A percentile compares a stretch with the other conserved stretches of the same genome.
These are phyloP conservation scores for Brachionus manjavacas DNA, from an alignment of 1,140 invertebrate genomes.

Conservation along the genomic window DNA sequence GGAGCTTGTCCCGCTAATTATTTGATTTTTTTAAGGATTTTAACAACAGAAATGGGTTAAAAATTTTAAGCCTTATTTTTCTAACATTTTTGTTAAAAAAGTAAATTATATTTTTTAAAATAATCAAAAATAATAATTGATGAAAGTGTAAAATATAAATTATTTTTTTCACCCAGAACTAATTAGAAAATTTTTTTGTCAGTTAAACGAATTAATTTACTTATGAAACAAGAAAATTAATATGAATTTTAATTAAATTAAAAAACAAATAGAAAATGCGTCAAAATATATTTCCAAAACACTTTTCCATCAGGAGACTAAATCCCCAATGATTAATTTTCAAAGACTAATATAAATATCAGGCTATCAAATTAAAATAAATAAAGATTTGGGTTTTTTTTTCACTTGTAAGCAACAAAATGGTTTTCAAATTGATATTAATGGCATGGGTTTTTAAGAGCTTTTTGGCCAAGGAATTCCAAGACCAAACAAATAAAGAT, in stretches of 20 bases:
- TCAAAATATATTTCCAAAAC: background rate
- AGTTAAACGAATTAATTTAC: background rate
- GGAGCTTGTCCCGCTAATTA: too few species aligned
- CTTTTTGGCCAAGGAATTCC: background rate
- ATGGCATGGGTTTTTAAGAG: background rate
- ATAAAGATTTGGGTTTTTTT: background rate
- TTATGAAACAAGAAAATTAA: background rate
- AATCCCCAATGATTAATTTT: background rate
- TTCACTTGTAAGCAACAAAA: background rate
- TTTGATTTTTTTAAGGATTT: too few species aligned
- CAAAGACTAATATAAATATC: background rate
- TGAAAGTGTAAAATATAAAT: too few species aligned
- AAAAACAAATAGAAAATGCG: background rate
- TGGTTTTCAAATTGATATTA: background rate
- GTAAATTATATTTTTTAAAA: too few species aligned
- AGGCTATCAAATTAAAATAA: background rate
- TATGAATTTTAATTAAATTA: background rate
- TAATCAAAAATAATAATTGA: too few species aligned
- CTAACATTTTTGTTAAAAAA: too few species aligned
- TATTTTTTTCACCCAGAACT: background rate
- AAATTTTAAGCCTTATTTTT: too few species aligned
- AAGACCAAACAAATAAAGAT: background rate
- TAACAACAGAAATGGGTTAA: too few species aligned
- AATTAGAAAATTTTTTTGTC: background rate
- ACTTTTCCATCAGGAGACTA: background rate